Conservation (phyloP, 2,113 vertebrate species). For the Otus sunia region DNA sequence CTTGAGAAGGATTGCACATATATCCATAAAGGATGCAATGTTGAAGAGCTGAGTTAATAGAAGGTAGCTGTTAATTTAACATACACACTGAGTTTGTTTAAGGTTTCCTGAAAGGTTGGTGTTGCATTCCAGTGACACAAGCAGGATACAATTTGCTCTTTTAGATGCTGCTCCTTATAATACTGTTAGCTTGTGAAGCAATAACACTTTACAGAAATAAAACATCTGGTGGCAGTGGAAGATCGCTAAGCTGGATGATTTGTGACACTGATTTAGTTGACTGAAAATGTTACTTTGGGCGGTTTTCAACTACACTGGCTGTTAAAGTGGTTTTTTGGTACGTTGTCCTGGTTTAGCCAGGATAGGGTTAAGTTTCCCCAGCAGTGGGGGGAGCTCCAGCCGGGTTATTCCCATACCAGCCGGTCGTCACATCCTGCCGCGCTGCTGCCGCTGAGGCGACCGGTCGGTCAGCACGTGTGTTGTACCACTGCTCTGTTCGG, state of each 20-base stretch:
- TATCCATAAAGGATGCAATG: rapidly evolving
- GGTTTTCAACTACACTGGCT: not conserved
- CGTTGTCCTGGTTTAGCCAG: too few species aligned
- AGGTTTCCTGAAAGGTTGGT: not conserved
- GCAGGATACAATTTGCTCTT: not conserved
- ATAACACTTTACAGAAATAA: not conserved
- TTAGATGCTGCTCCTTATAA: not conserved
- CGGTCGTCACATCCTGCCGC: too few species aligned
- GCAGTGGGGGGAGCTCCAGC: too few species aligned
- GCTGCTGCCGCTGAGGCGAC: too few species aligned
- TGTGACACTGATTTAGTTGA: not conserved
- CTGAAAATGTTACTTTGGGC: not conserved
- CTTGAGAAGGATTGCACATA: not conserved
- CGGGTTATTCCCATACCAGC: too few species aligned
- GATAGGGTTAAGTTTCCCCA: too few species aligned
- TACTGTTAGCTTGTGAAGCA: not conserved
- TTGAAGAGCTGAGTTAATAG: not conserved
- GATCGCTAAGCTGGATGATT: not conserved
- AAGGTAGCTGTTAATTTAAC: not conserved
- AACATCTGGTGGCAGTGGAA: not conserved
- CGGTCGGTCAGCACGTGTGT: too few species aligned
- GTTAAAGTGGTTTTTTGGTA: not conserved
- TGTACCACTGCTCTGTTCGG: too few species aligned
- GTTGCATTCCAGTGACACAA: not conserved
- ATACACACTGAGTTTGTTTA: not conserved